Evolutionary conservation across 2,888 invertebrate species (phyloP), one percentile per base, ranked within the genome.

Genomic region (Flexamia atlantica): DNA sequence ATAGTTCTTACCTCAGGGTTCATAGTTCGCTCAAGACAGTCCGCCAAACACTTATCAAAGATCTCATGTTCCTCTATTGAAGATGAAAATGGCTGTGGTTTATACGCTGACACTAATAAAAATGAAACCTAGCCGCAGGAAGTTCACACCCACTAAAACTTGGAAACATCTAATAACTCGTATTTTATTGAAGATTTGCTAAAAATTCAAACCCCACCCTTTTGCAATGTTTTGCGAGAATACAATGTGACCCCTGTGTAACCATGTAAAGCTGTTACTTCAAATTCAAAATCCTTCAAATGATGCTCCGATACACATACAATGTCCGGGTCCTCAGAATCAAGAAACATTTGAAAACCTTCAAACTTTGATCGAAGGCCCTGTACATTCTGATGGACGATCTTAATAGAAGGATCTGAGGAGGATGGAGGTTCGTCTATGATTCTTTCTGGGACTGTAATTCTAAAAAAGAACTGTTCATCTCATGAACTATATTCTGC

Each of bases 341-440:
- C 53, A n/a, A 36, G 4, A 36, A 36, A 36, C 4, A 36, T 9
- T 36, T 36, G 36, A 36, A 36, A 36, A 36, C 36, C 9, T 7
- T 36, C 36, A 36, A 36, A 9, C 9, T 36, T 36, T 7, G 5
- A 7, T 7, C 36, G 36, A 36, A 36, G 36, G 36, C 36, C 36
- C 36, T 36, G 36, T 9, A 36, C 36, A 36, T 36, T 36, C 5
- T 36, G 36, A 36, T 36, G 36, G 9, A 36, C 9, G 9, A 36
- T 36, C 9, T 36, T 36, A 4, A 36, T 7, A 36, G 4, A 36
- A 4, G 9, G 9, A 9, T 4, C 9, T 9, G 9, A 9, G 5
- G 36, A 36, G 36, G 36, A 4, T 36, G 5, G 9, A 9, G 5
- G 4, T 7, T 9, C 36, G 4, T 36, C 9, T 92, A 14, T 88